Conservation (phyloP, 2,797 vertebrate species). For the Potorous gilbertii region DNA sequence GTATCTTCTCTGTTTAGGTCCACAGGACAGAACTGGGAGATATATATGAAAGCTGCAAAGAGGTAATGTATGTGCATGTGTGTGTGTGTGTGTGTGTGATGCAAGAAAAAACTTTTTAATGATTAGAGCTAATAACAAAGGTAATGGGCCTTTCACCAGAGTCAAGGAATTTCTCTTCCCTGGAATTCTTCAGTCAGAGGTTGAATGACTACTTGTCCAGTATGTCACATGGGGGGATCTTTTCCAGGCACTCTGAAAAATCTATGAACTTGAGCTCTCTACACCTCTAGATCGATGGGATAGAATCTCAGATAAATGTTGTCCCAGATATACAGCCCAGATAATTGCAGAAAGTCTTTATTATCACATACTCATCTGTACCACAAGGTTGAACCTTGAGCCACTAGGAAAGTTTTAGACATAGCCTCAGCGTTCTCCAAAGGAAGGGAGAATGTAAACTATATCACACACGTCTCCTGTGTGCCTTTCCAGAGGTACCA, state of each 20-base stretch:
- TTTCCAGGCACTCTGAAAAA: neutral
- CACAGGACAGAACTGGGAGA: neutral
- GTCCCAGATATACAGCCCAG: neutral
- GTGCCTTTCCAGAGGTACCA: neutral
- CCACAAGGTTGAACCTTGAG: neutral
- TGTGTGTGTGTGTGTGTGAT: neutral
- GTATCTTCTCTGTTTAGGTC: neutral
- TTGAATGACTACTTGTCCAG: neutral
- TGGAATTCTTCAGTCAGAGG: neutral
- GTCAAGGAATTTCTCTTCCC: neutral
- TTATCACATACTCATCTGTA: neutral
- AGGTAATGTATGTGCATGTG: neutral
- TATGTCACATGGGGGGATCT: neutral
- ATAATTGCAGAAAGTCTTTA: neutral
- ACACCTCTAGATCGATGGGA: neutral
- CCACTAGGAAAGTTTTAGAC: neutral
- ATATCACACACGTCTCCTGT: neutral
- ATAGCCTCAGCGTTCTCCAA: neutral
- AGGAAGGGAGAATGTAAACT: neutral
- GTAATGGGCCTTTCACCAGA: neutral
- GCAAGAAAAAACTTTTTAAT: neutral
- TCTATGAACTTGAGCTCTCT: neutral
- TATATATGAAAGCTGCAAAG: neutral
- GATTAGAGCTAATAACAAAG: neutral
- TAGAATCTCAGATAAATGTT: neutral